Evolutionary conservation across 2,888 invertebrate species (phyloP).

Genomic region (Drosophila diplacantha): DNA sequence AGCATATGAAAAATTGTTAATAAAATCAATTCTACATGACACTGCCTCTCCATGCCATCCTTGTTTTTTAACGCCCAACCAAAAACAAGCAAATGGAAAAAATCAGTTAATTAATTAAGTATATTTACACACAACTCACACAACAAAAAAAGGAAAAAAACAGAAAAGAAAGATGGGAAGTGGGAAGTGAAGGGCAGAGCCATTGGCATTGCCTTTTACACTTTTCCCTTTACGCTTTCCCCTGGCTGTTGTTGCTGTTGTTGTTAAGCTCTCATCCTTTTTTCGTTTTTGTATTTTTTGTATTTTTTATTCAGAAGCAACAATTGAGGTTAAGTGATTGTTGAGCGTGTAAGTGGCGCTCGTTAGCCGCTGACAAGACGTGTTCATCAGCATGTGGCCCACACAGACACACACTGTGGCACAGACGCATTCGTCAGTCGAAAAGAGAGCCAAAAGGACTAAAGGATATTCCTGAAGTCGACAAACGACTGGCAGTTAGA

Average conservation of each 20-base stretch:
- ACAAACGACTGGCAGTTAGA: constrained; percentile 61
- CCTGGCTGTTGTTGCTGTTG: not conserved
- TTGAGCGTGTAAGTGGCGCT: constrained; percentile 65
- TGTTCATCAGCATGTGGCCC: constrained; percentile 63
- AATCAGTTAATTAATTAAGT: constrained; percentile 61
- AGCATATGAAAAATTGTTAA: not conserved
- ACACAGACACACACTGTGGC: constrained; percentile 18
- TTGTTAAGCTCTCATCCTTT: constrained; percentile 14
- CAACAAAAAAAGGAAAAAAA: constrained; percentile 21
- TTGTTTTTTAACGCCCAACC: constrained; percentile 6
- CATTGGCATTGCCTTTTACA: constrained; percentile 60
- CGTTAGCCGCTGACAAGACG: constrained; percentile 66
- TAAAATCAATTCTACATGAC: not conserved
- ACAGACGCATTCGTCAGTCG: constrained; percentile 31
- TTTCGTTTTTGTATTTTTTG: constrained; percentile 8
- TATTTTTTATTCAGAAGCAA: constrained; percentile 53
- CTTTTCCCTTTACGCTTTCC: constrained; percentile 41
- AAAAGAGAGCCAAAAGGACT: constrained; percentile 14
- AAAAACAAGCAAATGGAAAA: constrained; percentile 21
- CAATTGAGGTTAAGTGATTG: constrained; percentile 67
- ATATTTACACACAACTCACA: constrained; percentile 55
- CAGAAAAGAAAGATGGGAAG: not conserved
- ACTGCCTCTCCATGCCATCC: not conserved
- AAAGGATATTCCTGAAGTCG: constrained; percentile 46
- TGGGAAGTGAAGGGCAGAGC: constrained; percentile 12